A percentile compares a stretch with the other conserved stretches of the same genome.
These are phyloP conservation scores for Drosophila kambysellisi DNA, from an alignment of 2,888 invertebrate species.

Conservation along the genomic window DNA sequence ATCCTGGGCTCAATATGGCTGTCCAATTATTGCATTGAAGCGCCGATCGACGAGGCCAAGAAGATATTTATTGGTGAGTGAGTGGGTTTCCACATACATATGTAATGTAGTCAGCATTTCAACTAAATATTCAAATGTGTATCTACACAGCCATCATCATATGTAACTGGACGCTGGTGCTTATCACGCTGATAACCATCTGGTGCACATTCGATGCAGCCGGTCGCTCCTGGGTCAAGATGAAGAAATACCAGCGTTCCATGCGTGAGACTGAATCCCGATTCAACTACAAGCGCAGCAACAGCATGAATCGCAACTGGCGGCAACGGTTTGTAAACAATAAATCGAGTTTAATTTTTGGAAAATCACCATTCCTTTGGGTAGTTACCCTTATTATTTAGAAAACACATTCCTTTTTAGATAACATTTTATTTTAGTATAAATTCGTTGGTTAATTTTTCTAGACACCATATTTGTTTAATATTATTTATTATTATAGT, in stretches of 20 bases:
- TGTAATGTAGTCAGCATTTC: neutral
- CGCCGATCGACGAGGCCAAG: conserved; percentile 89
- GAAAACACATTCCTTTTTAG: neutral
- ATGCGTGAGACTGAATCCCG: conserved; percentile 92
- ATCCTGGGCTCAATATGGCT: conserved; percentile 91
- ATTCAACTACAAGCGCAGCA: conserved; percentile 91
- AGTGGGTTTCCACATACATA: neutral
- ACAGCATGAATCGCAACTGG: conserved; percentile 92
- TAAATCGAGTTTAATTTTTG: too few species aligned
- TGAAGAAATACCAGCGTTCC: conserved; percentile 94
- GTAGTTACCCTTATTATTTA: neutral
- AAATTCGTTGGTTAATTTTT: neutral
- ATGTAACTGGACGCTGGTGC: conserved; percentile 91
- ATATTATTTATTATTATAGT: too few species aligned
- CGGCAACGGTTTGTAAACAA: conserved; percentile 89
- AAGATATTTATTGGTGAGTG: conserved; percentile 90
- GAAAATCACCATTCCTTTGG: neutral
- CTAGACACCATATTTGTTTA: too few species aligned
- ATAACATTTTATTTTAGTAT: neutral
- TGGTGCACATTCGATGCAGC: conserved; percentile 95
- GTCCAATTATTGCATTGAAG: conserved; percentile 88
- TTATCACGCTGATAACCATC: conserved; percentile 90
- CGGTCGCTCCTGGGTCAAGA: conserved; percentile 95
- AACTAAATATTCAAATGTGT: neutral
- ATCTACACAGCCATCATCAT: conserved; percentile 89